phyloP scores from a whole-genome alignment of 2,888 invertebrate species.

The Apamea crenata region DNA sequence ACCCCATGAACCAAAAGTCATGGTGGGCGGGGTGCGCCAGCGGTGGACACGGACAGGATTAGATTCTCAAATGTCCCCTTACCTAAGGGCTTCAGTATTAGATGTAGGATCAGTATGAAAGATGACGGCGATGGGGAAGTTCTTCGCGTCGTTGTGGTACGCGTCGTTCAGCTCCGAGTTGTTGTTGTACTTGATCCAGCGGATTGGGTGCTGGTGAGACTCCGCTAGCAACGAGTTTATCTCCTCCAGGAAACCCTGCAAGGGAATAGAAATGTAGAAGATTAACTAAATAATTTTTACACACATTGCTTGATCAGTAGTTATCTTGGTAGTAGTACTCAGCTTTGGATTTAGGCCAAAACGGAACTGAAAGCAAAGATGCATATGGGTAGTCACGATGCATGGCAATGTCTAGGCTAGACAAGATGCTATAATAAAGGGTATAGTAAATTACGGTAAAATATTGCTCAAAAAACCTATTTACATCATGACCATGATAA shows the following conservation, averaged over 20 bases:
- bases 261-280: background rate
- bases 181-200: constrained; percentile 92
- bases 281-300: background rate
- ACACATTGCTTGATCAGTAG: background rate
- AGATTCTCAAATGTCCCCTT: constrained; percentile 31
- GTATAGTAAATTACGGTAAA: background rate
- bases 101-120: constrained; percentile 90
- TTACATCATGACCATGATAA: too few species aligned
- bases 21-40: too few species aligned
- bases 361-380: background rate
- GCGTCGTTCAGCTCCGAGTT: constrained; percentile 92
- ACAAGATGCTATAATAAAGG: too few species aligned
- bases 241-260: constrained; percentile 91
- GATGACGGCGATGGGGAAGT: constrained; percentile 93
- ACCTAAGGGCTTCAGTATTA: constrained; percentile 89
- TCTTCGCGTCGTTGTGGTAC: constrained; percentile 92
- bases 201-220: constrained; percentile 90
- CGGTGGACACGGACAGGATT: too few species aligned
- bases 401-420: background rate
- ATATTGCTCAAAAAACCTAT: background rate
- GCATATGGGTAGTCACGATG: background rate
- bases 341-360: background rate
- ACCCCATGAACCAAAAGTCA: too few species aligned
- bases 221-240: constrained; percentile 91
- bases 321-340: background rate